These are phyloP conservation scores for Buphagus erythrorhynchus DNA, from an alignment of 2,797 vertebrate species.

Conservation along the genomic window DNA sequence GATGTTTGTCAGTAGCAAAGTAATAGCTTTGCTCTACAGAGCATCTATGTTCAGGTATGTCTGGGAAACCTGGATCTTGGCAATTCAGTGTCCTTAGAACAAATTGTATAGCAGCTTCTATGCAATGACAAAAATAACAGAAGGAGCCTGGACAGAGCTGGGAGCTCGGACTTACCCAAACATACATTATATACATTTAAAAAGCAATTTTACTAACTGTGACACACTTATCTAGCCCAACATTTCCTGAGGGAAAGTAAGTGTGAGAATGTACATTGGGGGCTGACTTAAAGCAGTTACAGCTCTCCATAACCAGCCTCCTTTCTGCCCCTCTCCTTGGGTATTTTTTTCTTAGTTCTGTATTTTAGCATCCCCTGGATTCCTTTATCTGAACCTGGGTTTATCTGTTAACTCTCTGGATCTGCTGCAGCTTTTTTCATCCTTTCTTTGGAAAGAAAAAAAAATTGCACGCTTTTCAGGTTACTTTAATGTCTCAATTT, in stretches of 20 bases:
- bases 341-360: neutral
- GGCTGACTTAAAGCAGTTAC: neutral
- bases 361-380: neutral
- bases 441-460: neutral
- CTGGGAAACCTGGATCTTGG: neutral
- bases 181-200: fast-evolving
- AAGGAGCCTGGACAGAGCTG: neutral
- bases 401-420: neutral
- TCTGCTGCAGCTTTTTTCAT: neutral
- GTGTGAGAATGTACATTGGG: neutral
- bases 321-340: neutral
- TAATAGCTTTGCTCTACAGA: neutral
- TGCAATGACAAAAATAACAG: neutral
- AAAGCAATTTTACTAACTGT: neutral
- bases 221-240: fast-evolving
- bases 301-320: neutral
- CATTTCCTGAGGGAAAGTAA: neutral
- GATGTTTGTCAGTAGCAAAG: neutral
- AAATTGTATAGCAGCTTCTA: neutral
- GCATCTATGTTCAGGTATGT: neutral
- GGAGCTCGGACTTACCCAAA: neutral
- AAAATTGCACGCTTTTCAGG: neutral
- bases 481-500: neutral
- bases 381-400: neutral
- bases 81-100: neutral